These are phyloP conservation scores for Limanda limanda DNA, from an alignment of 2,113 vertebrate genomes.

Conservation along the genomic window DNA sequence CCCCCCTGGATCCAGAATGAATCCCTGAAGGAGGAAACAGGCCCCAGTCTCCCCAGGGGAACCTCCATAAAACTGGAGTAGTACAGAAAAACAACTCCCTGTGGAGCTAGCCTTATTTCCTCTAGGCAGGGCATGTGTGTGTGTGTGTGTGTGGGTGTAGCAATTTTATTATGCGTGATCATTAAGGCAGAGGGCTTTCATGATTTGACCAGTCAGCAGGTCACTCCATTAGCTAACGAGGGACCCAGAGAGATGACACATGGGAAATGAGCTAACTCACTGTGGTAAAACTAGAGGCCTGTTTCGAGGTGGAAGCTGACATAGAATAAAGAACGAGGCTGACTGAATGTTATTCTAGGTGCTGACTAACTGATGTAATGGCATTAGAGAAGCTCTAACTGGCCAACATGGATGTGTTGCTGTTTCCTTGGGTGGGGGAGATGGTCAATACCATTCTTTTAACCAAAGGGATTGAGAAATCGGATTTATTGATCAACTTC, in stretches of 20 bases:
- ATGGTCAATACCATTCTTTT: slow-evolving; percentile 17
- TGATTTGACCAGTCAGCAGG: slow-evolving; percentile 32
- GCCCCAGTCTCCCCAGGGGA: slow-evolving; percentile 23
- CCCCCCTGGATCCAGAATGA: slow-evolving; percentile 26
- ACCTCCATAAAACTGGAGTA: slow-evolving; percentile 47
- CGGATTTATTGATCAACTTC: background rate
- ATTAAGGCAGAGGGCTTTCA: slow-evolving; percentile 9
- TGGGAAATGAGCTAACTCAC: slow-evolving; percentile 67
- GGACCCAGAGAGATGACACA: slow-evolving; percentile 50
- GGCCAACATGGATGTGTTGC: background rate
- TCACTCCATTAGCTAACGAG: slow-evolving; percentile 40
- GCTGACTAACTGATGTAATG: slow-evolving; percentile 31
- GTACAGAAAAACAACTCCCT: slow-evolving; percentile 23
- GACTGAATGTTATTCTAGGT: slow-evolving; percentile 50
- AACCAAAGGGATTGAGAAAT: slow-evolving; percentile 2
- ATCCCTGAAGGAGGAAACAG: slow-evolving; percentile 45
- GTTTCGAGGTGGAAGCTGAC: slow-evolving; percentile 25
- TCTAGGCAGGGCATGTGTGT: slow-evolving; percentile 9
- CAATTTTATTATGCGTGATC: slow-evolving; percentile 33
- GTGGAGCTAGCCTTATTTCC: slow-evolving; percentile 51
- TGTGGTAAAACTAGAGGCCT: slow-evolving; percentile 40
- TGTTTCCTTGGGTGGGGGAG: background rate
- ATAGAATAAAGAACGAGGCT: slow-evolving; percentile 24
- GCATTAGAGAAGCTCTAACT: slow-evolving; percentile 16
- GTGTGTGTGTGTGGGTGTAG: slow-evolving; percentile 6